Percentiles rank a stretch among this genome's conserved stretches.
phyloP scores from a whole-genome alignment of 2,888 invertebrate species.

The Rotaria sp. region DNA sequence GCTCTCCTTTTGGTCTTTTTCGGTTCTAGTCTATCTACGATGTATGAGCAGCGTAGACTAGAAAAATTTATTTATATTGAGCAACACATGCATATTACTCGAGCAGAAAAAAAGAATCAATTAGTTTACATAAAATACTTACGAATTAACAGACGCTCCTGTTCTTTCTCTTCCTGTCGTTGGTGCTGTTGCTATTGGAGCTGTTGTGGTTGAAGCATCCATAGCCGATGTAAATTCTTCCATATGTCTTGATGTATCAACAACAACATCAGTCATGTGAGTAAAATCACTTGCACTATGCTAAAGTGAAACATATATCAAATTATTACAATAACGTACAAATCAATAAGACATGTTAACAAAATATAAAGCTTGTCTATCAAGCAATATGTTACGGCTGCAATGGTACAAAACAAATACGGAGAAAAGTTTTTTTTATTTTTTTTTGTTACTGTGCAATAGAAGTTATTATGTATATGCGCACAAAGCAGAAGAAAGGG shows the following conservation, averaged over 20 bases:
- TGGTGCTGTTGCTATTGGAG: not conserved
- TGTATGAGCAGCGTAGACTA: not conserved
- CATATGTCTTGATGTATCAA: not conserved
- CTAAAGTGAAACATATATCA: not conserved
- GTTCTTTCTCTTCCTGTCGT: not conserved
- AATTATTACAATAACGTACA: not conserved
- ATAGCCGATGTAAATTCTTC: not conserved
- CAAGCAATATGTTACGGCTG: not conserved
- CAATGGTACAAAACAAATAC: not conserved
- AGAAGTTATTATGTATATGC: not conserved
- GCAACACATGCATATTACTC: not conserved
- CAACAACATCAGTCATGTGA: not conserved
- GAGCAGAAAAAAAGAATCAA: not conserved
- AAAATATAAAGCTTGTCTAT: not conserved
- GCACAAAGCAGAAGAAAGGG: not conserved
- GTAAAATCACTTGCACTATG: conserved; percentile 3
- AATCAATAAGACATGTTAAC: not conserved
- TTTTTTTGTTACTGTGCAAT: not conserved
- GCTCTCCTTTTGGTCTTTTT: not conserved
- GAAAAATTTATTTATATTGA: not conserved
- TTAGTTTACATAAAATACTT: not conserved
- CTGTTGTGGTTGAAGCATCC: not conserved
- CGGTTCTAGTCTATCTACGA: not conserved
- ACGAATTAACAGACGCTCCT: not conserved
- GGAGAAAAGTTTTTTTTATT: not conserved